phyloP scores from a whole-genome alignment of 2,888 invertebrate species.

The Parochlus steinenii region DNA sequence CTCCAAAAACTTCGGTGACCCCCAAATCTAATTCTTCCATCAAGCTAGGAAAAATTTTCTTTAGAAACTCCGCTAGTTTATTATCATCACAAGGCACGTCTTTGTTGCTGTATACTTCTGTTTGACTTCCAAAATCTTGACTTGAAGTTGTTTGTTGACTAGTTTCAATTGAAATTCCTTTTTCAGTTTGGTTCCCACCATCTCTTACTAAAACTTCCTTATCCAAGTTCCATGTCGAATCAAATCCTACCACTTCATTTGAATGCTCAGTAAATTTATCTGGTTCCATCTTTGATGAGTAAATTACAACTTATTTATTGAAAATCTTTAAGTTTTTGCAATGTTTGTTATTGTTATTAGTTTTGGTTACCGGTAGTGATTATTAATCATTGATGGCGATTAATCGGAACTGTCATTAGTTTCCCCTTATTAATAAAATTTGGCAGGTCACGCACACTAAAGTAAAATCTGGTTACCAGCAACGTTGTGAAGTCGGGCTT shows the following conservation, averaged over 20 bases:
- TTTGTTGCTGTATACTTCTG: slow-evolving; percentile 15
- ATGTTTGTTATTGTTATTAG: too few relatives aligned
- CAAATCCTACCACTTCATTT: slow-evolving; percentile 33
- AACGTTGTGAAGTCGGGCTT: too few relatives aligned
- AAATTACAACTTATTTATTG: too few relatives aligned
- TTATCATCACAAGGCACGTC: too few relatives aligned
- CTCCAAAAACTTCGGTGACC: slow-evolving; percentile 20
- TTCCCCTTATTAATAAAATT: too few relatives aligned
- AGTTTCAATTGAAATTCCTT: slow-evolving; percentile 17
- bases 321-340: too few relatives aligned
- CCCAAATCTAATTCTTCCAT: slow-evolving; percentile 31
- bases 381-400: too few relatives aligned
- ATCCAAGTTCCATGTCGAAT: slow-evolving; percentile 29
- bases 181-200: slow-evolving; percentile 22
- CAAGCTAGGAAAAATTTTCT: slow-evolving; percentile 30
- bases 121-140: slow-evolving; percentile 14
- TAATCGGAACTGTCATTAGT: too few relatives aligned
- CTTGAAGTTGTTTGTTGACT: slow-evolving; percentile 17
- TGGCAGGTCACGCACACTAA: too few relatives aligned
- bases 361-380: too few relatives aligned
- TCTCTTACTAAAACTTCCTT: slow-evolving; percentile 25
- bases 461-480: too few relatives aligned
- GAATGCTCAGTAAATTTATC: slow-evolving; percentile 22
- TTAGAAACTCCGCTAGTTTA: slow-evolving; percentile 32
- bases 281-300: background rate